phyloP scores from a whole-genome alignment of 2,797 vertebrate species.

The Bradypus variegatus region DNA sequence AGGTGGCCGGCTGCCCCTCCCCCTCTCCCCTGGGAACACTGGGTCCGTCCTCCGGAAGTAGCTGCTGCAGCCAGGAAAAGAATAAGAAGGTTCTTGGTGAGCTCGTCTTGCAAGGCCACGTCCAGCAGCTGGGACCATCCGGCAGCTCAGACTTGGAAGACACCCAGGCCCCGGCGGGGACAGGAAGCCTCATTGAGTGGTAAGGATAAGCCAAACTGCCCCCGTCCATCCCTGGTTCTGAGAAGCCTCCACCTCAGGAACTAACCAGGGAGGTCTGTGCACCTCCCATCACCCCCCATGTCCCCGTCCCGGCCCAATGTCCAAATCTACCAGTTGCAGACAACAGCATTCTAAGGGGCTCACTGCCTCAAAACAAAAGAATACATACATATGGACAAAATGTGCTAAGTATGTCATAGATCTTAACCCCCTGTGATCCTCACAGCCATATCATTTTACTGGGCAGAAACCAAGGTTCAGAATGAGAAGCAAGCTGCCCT shows the following conservation, averaged over 20 bases:
- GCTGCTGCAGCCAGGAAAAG: not conserved
- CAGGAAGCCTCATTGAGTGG: conserved; percentile 38
- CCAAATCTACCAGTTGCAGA: not conserved
- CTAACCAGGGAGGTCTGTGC: no score
- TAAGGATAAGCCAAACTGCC: not conserved
- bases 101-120: conserved; percentile 40
- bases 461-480: not conserved
- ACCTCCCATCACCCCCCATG: no score
- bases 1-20: not conserved
- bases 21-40: not conserved
- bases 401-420: not conserved
- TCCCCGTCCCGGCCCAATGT: not conserved
- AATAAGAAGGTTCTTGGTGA: not conserved
- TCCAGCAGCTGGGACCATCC: not conserved
- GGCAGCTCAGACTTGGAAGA: not conserved
- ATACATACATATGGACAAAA: no score
- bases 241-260: not conserved
- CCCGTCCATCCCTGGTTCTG: not conserved
- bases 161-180: conserved; percentile 8
- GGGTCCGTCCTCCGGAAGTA: not conserved
- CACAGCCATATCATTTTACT: not conserved
- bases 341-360: not conserved
- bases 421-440: not conserved
- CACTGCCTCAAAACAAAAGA: not conserved
- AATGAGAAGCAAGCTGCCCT: no score